Evolutionary conservation across 2,113 vertebrate genomes (phyloP), one percentile per base, ranked within the genome.

Genomic region (Petrocephalus zakoni): DNA sequence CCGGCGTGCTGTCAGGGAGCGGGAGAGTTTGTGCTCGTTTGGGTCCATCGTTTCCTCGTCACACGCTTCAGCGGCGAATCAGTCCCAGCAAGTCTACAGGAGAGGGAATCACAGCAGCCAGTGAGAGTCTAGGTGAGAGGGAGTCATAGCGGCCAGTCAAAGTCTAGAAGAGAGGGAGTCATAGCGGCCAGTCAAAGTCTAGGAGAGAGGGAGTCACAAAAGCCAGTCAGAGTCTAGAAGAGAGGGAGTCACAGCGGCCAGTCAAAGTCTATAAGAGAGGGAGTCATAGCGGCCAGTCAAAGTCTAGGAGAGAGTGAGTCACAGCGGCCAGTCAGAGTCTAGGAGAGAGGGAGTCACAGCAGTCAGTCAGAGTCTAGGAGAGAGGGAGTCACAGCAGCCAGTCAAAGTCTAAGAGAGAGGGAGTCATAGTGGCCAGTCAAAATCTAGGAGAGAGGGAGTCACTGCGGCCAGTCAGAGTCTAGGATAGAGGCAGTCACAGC

Each of bases 11-110:
- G 97, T 99, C 93, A 99, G 96, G 64, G 98, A 99, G 93, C 98
- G 97, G 94, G 98, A 99, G 1, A 98, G 98, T 94, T 97, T 96
- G 75, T 97, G 97, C 93, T 99, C 98, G 91, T 99, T 99, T 92
- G 97, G 97, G 94, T 99, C 98, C 98, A 99, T 99, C 95, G 95
- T 95, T 94, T 94, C 93, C 51, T 94, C 86, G 92, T 90, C 93
- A 87, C 91, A 81, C 51, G 21, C 90, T 92, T 96, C 95, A 96
- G 93, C 96, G 90, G 93, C 22, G 75, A 88, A 91, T 96, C 90
- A 96, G 93, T 93, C 92, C 90, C 42, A 93, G 93, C 81, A 87
- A 93, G 90, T 94, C 97, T 98, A 92, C 51, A 93, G 91, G 85
- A 22, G 19, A 83, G 19, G 21, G 81, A 83, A 10, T 75, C 13